Conservation (phyloP, 1,140 invertebrate genomes). For the Hetaerina americana region DNA sequence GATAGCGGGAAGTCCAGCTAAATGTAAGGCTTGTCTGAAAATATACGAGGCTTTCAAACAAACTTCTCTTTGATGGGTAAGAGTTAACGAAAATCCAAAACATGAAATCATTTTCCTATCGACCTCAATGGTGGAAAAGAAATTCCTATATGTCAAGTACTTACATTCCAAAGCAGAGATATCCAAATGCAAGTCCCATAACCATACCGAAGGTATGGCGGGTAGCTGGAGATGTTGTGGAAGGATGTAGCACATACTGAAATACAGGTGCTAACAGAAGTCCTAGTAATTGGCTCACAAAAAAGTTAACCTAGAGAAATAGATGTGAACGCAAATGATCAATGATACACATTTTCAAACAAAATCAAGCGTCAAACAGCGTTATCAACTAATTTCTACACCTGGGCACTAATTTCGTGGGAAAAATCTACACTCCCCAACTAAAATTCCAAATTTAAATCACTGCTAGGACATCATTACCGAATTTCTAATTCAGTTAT, state of each 20-base stretch:
- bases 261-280: constrained; percentile 58
- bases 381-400: too few relatives aligned
- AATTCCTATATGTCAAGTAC: constrained; percentile 21
- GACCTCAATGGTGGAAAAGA: constrained; percentile 3
- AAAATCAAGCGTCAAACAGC: too few relatives aligned
- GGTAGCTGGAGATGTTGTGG: constrained; percentile 43
- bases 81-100: constrained; percentile 4
- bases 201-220: constrained; percentile 61
- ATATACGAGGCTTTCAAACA: constrained; percentile 16
- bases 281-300: constrained; percentile 64
- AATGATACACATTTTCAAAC: too few relatives aligned
- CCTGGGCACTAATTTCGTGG: too few relatives aligned
- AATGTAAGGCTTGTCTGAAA: constrained; percentile 61
- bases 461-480: too few relatives aligned
- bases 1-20: constrained; percentile 55
- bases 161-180: constrained; percentile 81
- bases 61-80: background rate
- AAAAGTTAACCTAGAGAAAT: constrained; percentile 64
- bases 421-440: too few relatives aligned
- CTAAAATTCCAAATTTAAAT: too few relatives aligned
- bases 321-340: too few relatives aligned
- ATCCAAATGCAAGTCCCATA: constrained; percentile 61
- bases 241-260: constrained; percentile 52
- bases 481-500: too few relatives aligned
- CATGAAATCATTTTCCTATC: background rate